Evolutionary conservation across 2,113 vertebrate genomes (phyloP).

Genomic region (Ursus arctos): DNA sequence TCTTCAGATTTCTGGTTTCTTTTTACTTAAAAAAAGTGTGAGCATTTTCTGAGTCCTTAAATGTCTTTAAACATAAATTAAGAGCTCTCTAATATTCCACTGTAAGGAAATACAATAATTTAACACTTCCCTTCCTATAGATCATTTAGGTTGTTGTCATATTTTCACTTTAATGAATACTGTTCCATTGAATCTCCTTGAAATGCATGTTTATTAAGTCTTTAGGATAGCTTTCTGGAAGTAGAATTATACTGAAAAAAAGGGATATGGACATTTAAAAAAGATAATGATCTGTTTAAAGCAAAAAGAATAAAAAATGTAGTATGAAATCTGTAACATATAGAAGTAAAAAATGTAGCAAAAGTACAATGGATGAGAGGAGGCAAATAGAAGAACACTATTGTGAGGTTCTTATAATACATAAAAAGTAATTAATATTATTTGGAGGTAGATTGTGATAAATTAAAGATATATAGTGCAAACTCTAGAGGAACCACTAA

Average conservation of each 20-base stretch:
- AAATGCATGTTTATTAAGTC: neutral
- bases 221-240: neutral
- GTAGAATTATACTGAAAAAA: neutral
- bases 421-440: neutral
- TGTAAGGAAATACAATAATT: neutral
- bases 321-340: neutral
- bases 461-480: neutral
- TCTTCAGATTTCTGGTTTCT: neutral
- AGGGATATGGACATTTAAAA: neutral
- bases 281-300: neutral
- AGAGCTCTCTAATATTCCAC: neutral
- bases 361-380: neutral
- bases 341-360: neutral
- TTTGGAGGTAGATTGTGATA: neutral
- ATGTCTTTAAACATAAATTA: neutral
- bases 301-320: conserved; percentile 16
- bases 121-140: neutral
- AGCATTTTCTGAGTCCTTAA: conserved; percentile 16
- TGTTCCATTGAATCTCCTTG: neutral
- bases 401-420: neutral
- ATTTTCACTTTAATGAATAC: conserved; percentile 10
- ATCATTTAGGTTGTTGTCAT: neutral
- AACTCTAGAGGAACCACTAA: neutral
- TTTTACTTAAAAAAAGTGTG: neutral
- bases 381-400: neutral